phyloP scores from a whole-genome alignment of 64 coral and sea anemone species.

The Montipora cactus region DNA sequence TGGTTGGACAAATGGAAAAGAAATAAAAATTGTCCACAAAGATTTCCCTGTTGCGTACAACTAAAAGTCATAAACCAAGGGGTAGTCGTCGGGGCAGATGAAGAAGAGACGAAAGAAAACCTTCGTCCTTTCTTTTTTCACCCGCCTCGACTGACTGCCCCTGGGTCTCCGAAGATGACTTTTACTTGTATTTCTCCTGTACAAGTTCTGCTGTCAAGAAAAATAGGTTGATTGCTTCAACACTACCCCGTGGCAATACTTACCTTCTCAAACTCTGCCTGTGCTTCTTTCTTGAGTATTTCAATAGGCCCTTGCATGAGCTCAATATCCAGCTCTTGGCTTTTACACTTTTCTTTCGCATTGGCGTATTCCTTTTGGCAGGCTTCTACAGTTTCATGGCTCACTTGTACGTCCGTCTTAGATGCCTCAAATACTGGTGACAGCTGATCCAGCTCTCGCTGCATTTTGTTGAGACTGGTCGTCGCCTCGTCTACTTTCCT shows the following conservation, averaged over 20 bases:
- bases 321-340: constrained; percentile 91
- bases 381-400: constrained; percentile 85
- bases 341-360: constrained; percentile 84
- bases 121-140: too few species aligned
- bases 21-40: too few species aligned
- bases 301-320: constrained; percentile 87
- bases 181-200: too few species aligned
- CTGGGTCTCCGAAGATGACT: too few species aligned
- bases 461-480: constrained; percentile 76
- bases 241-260: background rate
- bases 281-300: constrained; percentile 76
- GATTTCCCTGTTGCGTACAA: too few species aligned
- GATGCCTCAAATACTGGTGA: constrained; percentile 69
- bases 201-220: too few species aligned
- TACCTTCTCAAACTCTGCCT: constrained; percentile 92
- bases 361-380: constrained; percentile 85
- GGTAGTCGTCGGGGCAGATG: too few species aligned
- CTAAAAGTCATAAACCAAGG: too few species aligned
- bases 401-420: constrained; percentile 71
- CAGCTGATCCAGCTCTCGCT: constrained; percentile 77
- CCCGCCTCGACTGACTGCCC: too few species aligned
- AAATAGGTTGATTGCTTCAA: too few species aligned
- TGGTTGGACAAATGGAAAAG: too few species aligned
- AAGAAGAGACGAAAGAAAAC: too few species aligned
- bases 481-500: constrained; percentile 85